Conservation (phyloP, 2,797 vertebrate genomes). For the Siniperca obscura region DNA sequence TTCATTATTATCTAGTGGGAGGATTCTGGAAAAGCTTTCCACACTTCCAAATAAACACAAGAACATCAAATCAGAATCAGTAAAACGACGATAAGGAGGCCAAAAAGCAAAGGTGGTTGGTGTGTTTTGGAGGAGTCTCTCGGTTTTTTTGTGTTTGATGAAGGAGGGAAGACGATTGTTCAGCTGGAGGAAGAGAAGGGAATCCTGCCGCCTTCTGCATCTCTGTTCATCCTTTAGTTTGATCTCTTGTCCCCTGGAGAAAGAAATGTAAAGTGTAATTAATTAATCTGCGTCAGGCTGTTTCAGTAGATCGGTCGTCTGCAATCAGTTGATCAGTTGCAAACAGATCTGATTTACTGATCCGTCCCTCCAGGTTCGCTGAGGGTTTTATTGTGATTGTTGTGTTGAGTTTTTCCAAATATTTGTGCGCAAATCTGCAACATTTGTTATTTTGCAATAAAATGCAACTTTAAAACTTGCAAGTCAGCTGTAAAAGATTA, state of each 20-base stretch:
- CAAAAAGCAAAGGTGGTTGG: constrained; percentile 6
- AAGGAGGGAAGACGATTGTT: constrained; percentile 60
- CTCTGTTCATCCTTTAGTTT: constrained; percentile 71
- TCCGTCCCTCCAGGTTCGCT: neutral
- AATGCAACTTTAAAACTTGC: neutral
- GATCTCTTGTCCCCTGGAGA: constrained; percentile 89
- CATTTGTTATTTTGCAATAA: neutral
- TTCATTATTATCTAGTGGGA: constrained; percentile 35
- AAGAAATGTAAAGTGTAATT: neutral
- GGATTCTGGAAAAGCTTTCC: constrained; percentile 27
- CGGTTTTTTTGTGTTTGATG: constrained; percentile 56
- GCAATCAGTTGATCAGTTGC: too few relatives aligned
- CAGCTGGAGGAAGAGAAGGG: constrained; percentile 49
- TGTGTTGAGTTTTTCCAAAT: neutral
- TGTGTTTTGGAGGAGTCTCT: constrained; percentile 62
- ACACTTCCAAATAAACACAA: constrained; percentile 36
- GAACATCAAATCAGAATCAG: constrained; percentile 12
- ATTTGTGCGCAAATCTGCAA: neutral
- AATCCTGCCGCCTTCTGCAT: constrained; percentile 23
- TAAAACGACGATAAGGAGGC: constrained; percentile 28
- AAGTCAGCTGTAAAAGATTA: too few relatives aligned
- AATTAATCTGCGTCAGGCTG: neutral
- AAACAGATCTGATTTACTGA: neutral
- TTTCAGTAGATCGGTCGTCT: neutral
- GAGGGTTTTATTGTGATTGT: too few relatives aligned